Evolutionary conservation across 1,140 invertebrate species (phyloP).

Genomic region (Meloidogyne floridensis): DNA sequence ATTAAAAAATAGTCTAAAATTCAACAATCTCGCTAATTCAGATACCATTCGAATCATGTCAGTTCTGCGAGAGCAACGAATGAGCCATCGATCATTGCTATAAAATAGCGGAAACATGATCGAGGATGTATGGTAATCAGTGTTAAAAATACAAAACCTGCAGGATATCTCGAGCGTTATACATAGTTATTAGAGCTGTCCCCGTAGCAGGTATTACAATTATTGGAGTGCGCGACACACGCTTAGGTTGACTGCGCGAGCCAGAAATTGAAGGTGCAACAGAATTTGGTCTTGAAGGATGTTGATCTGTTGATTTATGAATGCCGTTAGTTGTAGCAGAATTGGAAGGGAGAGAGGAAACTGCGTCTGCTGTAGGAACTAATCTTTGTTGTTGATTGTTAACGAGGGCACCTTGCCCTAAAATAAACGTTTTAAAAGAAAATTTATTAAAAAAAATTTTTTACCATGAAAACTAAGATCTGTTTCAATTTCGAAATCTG

Average conservation of each 20-base stretch:
- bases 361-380: background rate
- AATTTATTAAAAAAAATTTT: background rate
- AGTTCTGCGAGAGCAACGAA: too few relatives aligned
- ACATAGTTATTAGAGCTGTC: constrained; percentile 87
- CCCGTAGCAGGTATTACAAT: constrained; percentile 96
- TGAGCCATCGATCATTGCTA: too few relatives aligned
- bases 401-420: constrained; percentile 14
- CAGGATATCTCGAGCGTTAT: constrained; percentile 92
- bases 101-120: too few relatives aligned
- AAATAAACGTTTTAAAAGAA: background rate
- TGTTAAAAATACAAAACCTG: constrained; percentile 75
- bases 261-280: background rate
- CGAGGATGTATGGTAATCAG: background rate
- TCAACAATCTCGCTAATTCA: too few relatives aligned
- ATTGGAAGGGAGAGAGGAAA: constrained; percentile 72
- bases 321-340: constrained; percentile 70
- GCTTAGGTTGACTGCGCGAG: constrained; percentile 37
- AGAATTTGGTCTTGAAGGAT: background rate
- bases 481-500: constrained; percentile 62
- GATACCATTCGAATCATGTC: too few relatives aligned
- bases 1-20: too few relatives aligned
- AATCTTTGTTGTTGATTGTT: constrained; percentile 1
- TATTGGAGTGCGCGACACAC: constrained; percentile 88
- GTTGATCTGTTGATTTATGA: constrained; percentile 13
- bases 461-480: constrained; percentile 55